Evolutionary conservation across 2,797 vertebrate species (phyloP), one percentile per base, ranked within the genome.

Genomic region (Nyctibius grandis): DNA sequence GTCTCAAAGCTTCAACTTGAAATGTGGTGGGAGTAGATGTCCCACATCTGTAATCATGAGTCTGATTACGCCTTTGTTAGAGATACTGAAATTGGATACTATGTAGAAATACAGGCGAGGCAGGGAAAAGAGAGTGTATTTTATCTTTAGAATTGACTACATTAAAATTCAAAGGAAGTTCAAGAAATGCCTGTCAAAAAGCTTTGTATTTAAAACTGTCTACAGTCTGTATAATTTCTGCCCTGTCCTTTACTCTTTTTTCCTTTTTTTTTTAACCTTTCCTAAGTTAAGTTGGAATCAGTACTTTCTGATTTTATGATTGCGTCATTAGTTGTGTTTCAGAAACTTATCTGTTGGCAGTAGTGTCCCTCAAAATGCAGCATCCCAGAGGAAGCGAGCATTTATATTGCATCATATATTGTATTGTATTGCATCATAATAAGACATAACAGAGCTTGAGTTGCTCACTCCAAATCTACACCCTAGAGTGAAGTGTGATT

Each of bases 11-110:
- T 93, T 92, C 88, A 73, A 6, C 26, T 80, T 77, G 77, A 91
- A 87, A 87, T 20, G 34, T 88, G 38, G 87, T 91, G 54, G 91
- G 84, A 94, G 81, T 91, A 84, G 45, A 69, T 89, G 48, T 93
- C 89, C 91, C 86, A 85, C 42, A 84, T 79, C 33, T 77, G 76
- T 90, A 96, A 90, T 91, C 21, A 3, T 54, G 31, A 61, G 34
- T 60, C 53, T 95, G 79, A 94, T 91, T 63, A 83, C 83, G 63
- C 38, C 56, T 91, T 81, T 92, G 68, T 91, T 90, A 68, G 29
- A 95, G 67, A 85, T 50, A 75, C 21, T 78, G 85, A 89, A 94
- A 85, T 59, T 73, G 42, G 61, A 81, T 89, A 60, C 38, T 63
- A 12, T 51, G 47, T 48, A 72, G 47, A 89, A 90, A 91, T 91